Conservation (phyloP, 2,888 invertebrate genomes). For the Lithosia quadra region DNA sequence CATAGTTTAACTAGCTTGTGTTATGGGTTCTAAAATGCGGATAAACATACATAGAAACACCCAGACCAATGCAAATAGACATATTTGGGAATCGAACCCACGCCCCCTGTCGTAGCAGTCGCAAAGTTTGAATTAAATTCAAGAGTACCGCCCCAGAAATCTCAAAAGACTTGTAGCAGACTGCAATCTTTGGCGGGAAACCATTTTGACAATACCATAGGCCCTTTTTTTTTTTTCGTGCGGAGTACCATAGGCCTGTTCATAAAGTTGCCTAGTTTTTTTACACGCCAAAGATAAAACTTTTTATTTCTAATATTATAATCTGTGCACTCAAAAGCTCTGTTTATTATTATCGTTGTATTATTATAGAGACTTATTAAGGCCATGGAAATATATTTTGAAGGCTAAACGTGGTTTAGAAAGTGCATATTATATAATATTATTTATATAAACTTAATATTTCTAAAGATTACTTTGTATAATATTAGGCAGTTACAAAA, state of each 20-base stretch:
- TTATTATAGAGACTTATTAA: constrained; percentile 15
- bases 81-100: no score
- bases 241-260: constrained; percentile 11
- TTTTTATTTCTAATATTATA: constrained; percentile 16
- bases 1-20: no score
- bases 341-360: constrained; percentile 24
- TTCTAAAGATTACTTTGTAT: not conserved
- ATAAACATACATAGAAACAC: no score
- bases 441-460: not conserved
- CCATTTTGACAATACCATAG: constrained; percentile 16
- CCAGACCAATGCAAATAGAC: no score
- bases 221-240: no score
- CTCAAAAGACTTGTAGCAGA: constrained; percentile 9
- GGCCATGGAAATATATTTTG: constrained; percentile 20
- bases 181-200: constrained; percentile 10
- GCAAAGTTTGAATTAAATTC: no score
- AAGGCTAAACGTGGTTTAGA: constrained; percentile 12
- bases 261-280: not conserved
- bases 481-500: not conserved
- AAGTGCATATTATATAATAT: constrained; percentile 24
- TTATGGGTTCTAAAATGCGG: no score
- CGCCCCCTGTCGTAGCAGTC: no score
- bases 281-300: constrained; percentile 10
- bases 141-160: no score
- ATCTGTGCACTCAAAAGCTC: constrained; percentile 23